Percentiles rank a stretch among this genome's conserved stretches.
phyloP scores from a whole-genome alignment of 2,113 vertebrate genomes.

The Cinclus cinclus region DNA sequence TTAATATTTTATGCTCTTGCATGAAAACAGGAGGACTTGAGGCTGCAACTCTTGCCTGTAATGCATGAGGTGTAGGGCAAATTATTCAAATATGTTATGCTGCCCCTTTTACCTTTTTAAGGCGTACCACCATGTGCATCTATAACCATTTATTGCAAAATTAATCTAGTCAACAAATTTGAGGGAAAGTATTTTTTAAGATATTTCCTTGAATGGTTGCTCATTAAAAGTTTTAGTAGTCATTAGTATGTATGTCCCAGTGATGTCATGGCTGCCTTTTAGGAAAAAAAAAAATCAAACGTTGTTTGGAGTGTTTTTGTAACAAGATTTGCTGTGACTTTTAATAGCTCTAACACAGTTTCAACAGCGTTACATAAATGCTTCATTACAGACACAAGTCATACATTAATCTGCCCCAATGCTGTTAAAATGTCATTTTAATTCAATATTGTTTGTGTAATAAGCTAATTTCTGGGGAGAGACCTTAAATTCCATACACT shows the following conservation, averaged over 20 bases:
- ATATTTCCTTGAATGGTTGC: background rate
- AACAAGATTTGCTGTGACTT: background rate
- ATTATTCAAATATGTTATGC: background rate
- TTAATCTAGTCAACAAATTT: background rate
- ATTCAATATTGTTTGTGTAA: background rate
- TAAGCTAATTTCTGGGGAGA: background rate
- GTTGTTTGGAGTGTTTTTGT: background rate
- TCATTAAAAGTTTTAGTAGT: background rate
- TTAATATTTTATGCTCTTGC: slow-evolving; percentile 57
- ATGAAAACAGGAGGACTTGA: background rate
- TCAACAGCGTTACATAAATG: background rate
- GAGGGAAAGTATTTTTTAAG: background rate
- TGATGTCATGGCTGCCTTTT: background rate
- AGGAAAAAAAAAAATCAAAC: background rate
- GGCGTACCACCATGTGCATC: fast-evolving
- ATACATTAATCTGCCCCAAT: background rate
- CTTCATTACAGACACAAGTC: fast-evolving
- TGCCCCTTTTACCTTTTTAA: background rate
- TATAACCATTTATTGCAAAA: background rate
- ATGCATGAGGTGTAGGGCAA: background rate
- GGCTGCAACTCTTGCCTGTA: background rate
- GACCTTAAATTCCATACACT: fast-evolving
- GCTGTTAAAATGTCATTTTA: background rate
- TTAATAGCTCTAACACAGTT: background rate
- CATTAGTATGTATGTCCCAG: fast-evolving